Evolutionary conservation across 1,140 invertebrate species (phyloP).

Genomic region (Bombyx mori): ASM3026992v2 NC_085117.1:14640001-14640500

Average conservation of each 20-base stretch:
- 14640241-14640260: constrained; percentile 26
- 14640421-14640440: too few species aligned
- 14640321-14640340: too few species aligned
- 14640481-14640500: too few species aligned
- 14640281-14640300: too few species aligned
- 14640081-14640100: constrained; percentile 46
- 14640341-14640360: too few species aligned
- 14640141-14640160: constrained; percentile 41
- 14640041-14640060: constrained; percentile 36
- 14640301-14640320: too few species aligned
- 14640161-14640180: constrained; percentile 32
- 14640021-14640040: constrained; percentile 27
- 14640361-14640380: too few species aligned
- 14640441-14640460: too few species aligned
- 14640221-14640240: constrained; percentile 24
- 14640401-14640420: too few species aligned
- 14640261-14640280: neutral
- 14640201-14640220: constrained; percentile 45
- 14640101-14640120: constrained; percentile 32
- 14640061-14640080: constrained; percentile 52
- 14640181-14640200: constrained; percentile 49
- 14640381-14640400: too few species aligned
- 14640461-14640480: too few species aligned
- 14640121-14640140: constrained; percentile 29
- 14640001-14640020: constrained; percentile 60